phyloP scores from a whole-genome alignment of 1,140 invertebrate species.

The Papilio xuthus region DNA sequence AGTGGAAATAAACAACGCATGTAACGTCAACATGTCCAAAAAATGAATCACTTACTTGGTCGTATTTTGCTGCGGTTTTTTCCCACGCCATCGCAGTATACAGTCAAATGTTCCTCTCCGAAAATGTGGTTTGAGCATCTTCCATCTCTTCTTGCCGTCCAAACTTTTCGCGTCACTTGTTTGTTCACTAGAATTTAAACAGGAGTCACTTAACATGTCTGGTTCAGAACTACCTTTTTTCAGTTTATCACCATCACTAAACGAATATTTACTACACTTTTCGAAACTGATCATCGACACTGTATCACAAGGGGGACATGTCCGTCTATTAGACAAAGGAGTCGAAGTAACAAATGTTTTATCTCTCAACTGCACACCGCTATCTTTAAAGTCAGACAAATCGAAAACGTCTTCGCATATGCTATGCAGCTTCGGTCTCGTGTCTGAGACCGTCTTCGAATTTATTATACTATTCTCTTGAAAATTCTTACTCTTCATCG shows the following conservation, averaged over 20 bases:
- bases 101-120: slow-evolving; percentile 73
- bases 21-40: slow-evolving; percentile 26
- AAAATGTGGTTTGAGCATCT: slow-evolving; percentile 68
- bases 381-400: slow-evolving; percentile 61
- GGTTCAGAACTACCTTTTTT: slow-evolving; percentile 72
- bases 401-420: slow-evolving; percentile 62
- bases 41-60: slow-evolving; percentile 53
- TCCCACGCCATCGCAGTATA: slow-evolving; percentile 69
- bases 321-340: slow-evolving; percentile 68
- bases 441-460: slow-evolving; percentile 53
- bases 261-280: slow-evolving; percentile 62
- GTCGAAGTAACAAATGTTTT: slow-evolving; percentile 68
- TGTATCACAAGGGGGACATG: slow-evolving; percentile 60
- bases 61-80: slow-evolving; percentile 56
- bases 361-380: slow-evolving; percentile 59
- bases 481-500: slow-evolving; percentile 69
- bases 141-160: slow-evolving; percentile 64
- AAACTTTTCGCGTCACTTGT: slow-evolving; percentile 53
- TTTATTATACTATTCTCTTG: slow-evolving; percentile 74
- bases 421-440: slow-evolving; percentile 60
- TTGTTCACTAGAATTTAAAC: slow-evolving; percentile 34
- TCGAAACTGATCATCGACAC: slow-evolving; percentile 64
- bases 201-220: slow-evolving; percentile 62
- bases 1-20: background rate
- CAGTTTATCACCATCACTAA: slow-evolving; percentile 58